A percentile compares a stretch with the other conserved stretches of the same genome.
Conservation (phyloP, 2,888 invertebrate genomes). For the Noctua janthina region DNA sequence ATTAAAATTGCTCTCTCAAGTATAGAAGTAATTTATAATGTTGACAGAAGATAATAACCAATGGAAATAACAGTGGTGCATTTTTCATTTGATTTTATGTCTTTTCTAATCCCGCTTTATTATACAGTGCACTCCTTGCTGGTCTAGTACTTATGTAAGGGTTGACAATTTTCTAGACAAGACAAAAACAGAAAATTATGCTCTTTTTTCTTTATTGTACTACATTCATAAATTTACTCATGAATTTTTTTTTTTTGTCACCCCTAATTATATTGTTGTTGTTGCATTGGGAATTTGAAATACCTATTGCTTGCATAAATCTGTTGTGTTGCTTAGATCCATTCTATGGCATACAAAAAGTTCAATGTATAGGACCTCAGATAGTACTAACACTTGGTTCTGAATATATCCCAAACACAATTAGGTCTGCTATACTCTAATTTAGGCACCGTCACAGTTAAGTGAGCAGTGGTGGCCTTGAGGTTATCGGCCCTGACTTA, state of each 20-base stretch:
- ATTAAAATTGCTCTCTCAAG: neutral
- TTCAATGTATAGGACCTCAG: neutral
- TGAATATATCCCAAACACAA: neutral
- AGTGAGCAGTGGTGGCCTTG: neutral
- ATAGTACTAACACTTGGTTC: neutral
- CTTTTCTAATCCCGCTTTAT: neutral
- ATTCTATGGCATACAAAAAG: neutral
- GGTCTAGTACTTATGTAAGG: neutral
- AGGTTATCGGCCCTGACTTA: neutral
- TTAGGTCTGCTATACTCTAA: neutral
- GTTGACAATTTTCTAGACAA: neutral
- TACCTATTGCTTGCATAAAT: neutral
- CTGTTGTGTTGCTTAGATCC: neutral
- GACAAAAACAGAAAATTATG: neutral
- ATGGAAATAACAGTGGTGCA: neutral
- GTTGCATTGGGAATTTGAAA: neutral
- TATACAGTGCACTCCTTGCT: neutral
- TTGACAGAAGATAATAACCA: neutral
- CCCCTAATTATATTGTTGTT: neutral
- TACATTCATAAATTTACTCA: neutral
- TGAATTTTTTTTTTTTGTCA: neutral
- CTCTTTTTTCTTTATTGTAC: neutral
- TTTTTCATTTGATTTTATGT: neutral
- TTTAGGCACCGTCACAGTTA: neutral
- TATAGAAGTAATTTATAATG: neutral